Conservation (phyloP, 2,797 vertebrate genomes). For the Pitangus sulphuratus region DNA sequence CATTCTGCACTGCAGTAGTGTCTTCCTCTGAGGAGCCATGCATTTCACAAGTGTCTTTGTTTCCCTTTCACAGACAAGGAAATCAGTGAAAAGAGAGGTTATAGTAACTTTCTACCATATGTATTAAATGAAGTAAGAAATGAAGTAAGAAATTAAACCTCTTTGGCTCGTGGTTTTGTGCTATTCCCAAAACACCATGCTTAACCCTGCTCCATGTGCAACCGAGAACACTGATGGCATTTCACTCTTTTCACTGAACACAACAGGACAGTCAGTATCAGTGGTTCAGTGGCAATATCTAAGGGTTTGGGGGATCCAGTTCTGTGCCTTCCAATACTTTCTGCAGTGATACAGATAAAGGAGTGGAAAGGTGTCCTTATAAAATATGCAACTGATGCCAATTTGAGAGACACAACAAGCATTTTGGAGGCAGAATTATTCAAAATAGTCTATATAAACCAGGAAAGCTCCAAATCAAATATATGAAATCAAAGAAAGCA, state of each 20-base stretch:
- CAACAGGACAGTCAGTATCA: rapidly evolving
- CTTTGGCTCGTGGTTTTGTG: not conserved
- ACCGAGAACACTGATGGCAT: not conserved
- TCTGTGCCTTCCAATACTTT: not conserved
- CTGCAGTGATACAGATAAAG: not conserved
- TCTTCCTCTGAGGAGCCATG: not conserved
- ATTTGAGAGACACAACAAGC: not conserved
- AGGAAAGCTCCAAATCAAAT: not conserved
- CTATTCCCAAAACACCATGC: not conserved
- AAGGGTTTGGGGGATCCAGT: not conserved
- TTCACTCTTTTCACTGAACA: not conserved
- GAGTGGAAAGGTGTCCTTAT: not conserved
- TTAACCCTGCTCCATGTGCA: not conserved
- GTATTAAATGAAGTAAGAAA: not conserved
- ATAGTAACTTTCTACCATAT: not conserved
- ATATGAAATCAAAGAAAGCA: not conserved
- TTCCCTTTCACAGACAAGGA: not conserved
- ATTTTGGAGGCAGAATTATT: not conserved
- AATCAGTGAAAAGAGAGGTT: not conserved
- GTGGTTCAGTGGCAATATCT: not conserved
- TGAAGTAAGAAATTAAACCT: not conserved
- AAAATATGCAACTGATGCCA: not conserved
- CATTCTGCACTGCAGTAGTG: not conserved
- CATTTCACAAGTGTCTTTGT: not conserved
- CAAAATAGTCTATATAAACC: not conserved